Percentiles rank a stretch among this genome's conserved stretches.
These are phyloP conservation scores for Dasypogon diadema DNA, from an alignment of 2,888 invertebrate genomes.

Conservation along the genomic window DNA sequence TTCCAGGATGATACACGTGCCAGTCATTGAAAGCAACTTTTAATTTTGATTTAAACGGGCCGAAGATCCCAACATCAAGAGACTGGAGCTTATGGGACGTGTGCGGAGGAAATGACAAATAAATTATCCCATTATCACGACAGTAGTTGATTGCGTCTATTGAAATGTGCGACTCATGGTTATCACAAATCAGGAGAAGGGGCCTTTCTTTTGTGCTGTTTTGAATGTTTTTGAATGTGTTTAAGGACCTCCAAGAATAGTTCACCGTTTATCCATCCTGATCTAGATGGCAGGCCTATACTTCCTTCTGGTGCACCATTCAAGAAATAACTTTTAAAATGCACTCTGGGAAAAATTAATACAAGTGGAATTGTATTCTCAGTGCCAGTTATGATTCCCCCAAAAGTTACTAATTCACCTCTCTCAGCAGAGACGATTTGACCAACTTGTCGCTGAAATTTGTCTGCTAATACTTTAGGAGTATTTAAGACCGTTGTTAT, in stretches of 20 bases:
- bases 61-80: conserved; percentile 41
- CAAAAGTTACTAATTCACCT: conserved; percentile 26
- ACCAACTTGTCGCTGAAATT: conserved; percentile 33
- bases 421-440: conserved; percentile 45
- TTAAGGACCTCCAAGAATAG: conserved; percentile 46
- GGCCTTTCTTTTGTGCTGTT: conserved; percentile 43
- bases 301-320: conserved; percentile 43
- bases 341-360: conserved; percentile 21
- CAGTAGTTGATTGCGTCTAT: conserved; percentile 48
- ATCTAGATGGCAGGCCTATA: conserved; percentile 43
- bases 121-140: conserved; percentile 48
- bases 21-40: conserved; percentile 44
- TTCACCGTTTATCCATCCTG: conserved; percentile 33
- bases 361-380: conserved; percentile 49
- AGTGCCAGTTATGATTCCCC: conserved; percentile 39
- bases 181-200: conserved; percentile 49
- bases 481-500: conserved; percentile 29
- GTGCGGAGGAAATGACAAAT: conserved; percentile 49
- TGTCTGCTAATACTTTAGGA: conserved; percentile 24
- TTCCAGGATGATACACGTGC: conserved; percentile 47
- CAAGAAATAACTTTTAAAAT: conserved; percentile 38
- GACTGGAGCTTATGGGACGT: conserved; percentile 46
- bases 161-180: conserved; percentile 49
- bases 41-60: conserved; percentile 41
- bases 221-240: conserved; percentile 43